A percentile compares a stretch with the other conserved stretches of the same genome.
These are phyloP conservation scores for Zelostemma sp. DNA, from an alignment of 1,140 invertebrate species.

Conservation along the genomic window DNA sequence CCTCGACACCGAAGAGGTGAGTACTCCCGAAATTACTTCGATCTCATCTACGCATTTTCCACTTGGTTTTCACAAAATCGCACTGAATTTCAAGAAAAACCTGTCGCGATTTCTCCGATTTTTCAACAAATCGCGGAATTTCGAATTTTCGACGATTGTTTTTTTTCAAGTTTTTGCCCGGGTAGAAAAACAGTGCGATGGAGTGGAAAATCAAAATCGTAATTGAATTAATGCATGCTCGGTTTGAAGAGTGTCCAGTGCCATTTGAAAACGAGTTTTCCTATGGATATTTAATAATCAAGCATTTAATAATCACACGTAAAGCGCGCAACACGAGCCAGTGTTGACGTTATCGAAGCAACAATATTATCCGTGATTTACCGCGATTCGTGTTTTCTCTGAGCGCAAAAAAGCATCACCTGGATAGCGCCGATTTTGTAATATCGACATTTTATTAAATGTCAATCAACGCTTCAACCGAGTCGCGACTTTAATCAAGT, in stretches of 20 bases:
- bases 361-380: conserved; percentile 9
- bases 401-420: neutral
- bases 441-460: conserved; percentile 5
- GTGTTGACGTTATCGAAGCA: conserved; percentile 4
- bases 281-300: conserved; percentile 3
- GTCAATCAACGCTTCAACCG: neutral
- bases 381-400: neutral
- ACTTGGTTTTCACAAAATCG: too few species aligned
- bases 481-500: neutral
- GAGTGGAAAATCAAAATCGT: neutral
- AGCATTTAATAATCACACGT: conserved; percentile 7
- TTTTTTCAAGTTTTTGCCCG: too few species aligned
- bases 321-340: neutral
- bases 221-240: neutral
- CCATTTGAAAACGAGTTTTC: conserved; percentile 13
- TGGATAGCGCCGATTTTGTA: conserved; percentile 4
- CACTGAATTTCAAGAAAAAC: too few species aligned
- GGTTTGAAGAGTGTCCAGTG: conserved; percentile 1
- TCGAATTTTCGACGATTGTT: too few species aligned
- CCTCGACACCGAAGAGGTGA: conserved; percentile 57
- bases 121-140: too few species aligned
- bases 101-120: too few species aligned
- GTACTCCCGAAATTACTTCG: conserved; percentile 35
- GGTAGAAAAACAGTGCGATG: too few species aligned
- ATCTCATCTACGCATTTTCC: too few species aligned